Evolutionary conservation across 2,113 vertebrate species (phyloP), one percentile per base, ranked within the genome.

Genomic region (Emydura subglobosa): DNA sequence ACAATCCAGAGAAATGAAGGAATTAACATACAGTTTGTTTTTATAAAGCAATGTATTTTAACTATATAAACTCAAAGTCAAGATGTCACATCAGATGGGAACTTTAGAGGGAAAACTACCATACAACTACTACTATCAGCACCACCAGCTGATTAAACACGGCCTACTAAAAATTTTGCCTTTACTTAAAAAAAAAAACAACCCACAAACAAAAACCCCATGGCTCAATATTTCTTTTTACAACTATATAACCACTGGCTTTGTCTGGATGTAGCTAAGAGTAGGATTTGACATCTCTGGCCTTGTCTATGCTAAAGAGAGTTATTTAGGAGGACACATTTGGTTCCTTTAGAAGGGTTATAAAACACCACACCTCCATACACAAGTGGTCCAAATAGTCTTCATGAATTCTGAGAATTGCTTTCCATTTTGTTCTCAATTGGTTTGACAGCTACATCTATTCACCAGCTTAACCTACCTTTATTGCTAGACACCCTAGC

Each of bases 71-170:
- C 74, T 89, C 82, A 13, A 93, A 86, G 49, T 44, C 50, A 86
- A 95, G 78, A 95, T 94, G 88, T 65, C 72, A 83, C 53, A 94
- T 90, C 95, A 98, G 96, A 96, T 96, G 93, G 94, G 39, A 90
- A 51, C 6, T 57, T 89, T 92, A 34, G 13, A 76, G 50, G 91
- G 82, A 92, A 82, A 94, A 19, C 29, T 95, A 79, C 88, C 29
- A 3, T 25, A 85, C 53, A 74, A 82, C 50, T 68, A 55, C 76
- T 94, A 80, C 42, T 85, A 49, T 88, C 74, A 19, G 22, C 82
- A 92, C 44, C 51, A 88, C 92, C 85, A 95, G 95, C 89, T 98
- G 91, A 68, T 3, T 84, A 89, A 88, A 89, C 21, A 92, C 6
- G 74, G 47, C n/a, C 87, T 27, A 50, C 3, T 31, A 24, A 90